Conservation (phyloP, 2,888 invertebrate genomes). For the Proisotoma minuta region DNA sequence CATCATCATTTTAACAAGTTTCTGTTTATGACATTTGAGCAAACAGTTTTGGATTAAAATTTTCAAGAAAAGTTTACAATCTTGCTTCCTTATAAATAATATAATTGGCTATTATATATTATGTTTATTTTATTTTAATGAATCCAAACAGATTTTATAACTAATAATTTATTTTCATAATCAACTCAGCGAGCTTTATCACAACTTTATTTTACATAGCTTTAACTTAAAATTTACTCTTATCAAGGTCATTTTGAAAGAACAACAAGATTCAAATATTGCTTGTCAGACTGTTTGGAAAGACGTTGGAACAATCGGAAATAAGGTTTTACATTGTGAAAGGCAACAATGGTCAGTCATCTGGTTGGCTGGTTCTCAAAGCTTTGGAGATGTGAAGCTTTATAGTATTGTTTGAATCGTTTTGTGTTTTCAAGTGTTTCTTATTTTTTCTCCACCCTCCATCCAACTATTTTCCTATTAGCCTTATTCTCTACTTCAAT, state of each 20-base stretch:
- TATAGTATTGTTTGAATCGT: not conserved
- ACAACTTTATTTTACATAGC: too few species aligned
- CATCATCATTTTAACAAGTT: too few species aligned
- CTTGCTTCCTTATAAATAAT: too few species aligned
- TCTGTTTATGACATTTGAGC: not conserved
- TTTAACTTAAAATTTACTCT: too few species aligned
- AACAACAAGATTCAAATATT: too few species aligned
- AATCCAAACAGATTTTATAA: too few species aligned
- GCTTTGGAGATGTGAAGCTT: not conserved
- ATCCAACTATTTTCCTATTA: not conserved
- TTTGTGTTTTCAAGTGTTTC: not conserved
- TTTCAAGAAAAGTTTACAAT: not conserved
- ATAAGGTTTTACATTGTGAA: not conserved
- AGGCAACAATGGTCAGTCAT: constrained; percentile 15
- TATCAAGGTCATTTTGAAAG: too few species aligned
- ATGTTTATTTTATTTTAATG: too few species aligned
- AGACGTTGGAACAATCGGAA: not conserved
- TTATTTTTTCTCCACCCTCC: not conserved
- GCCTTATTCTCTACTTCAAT: not conserved
- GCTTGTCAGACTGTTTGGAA: too few species aligned
- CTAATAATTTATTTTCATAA: too few species aligned
- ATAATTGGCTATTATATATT: too few species aligned
- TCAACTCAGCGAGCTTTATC: too few species aligned
- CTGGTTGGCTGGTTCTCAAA: constrained; percentile 1
- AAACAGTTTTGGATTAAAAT: not conserved